Evolutionary conservation across 1,140 invertebrate species (phyloP).

Genomic region (Drosophila murphyi): DNA sequence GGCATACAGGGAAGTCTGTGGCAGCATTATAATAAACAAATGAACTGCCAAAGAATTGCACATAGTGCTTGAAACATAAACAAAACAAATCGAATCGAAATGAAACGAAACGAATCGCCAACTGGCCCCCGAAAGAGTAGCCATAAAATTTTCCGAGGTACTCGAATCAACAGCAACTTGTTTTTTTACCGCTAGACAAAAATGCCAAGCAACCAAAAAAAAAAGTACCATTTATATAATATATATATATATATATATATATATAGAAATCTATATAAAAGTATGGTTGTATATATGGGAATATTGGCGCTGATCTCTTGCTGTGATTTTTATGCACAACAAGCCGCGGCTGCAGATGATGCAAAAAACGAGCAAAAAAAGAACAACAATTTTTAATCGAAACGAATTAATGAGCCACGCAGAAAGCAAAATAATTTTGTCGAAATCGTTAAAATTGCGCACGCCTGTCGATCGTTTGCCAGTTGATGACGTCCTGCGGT

Average conservation of each 20-base stretch:
- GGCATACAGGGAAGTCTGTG: conserved; percentile 74
- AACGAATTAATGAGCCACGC: conserved; percentile 78
- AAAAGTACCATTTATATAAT: conserved; percentile 6
- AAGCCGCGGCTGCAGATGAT: conserved; percentile 71
- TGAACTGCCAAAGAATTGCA: conserved; percentile 75
- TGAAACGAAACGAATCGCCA: conserved; percentile 17
- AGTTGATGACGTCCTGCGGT: conserved; percentile 76
- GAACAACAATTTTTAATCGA: conserved; percentile 77
- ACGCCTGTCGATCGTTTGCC: conserved; percentile 60
- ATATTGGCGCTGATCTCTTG: conserved; percentile 50
- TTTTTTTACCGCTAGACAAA: conserved; percentile 73
- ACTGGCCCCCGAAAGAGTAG: conserved; percentile 23
- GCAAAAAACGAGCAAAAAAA: conserved; percentile 34
- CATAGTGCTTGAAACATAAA: conserved; percentile 78
- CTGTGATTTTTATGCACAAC: conserved; percentile 83
- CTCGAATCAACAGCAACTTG: conserved; percentile 71
- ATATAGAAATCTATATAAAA: conserved; percentile 6
- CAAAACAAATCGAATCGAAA: conserved; percentile 53
- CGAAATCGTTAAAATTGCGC: conserved; percentile 80
- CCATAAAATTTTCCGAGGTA: conserved; percentile 73
- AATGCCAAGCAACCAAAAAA: conserved; percentile 46
- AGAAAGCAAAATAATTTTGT: conserved; percentile 70
- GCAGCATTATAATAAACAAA: conserved; percentile 78
- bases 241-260: conserved; percentile 13
- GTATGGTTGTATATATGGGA: conserved; percentile 1